These are phyloP conservation scores for Hemiscyllium ocellatum DNA, from an alignment of 2,113 vertebrate species.

Conservation along the genomic window DNA sequence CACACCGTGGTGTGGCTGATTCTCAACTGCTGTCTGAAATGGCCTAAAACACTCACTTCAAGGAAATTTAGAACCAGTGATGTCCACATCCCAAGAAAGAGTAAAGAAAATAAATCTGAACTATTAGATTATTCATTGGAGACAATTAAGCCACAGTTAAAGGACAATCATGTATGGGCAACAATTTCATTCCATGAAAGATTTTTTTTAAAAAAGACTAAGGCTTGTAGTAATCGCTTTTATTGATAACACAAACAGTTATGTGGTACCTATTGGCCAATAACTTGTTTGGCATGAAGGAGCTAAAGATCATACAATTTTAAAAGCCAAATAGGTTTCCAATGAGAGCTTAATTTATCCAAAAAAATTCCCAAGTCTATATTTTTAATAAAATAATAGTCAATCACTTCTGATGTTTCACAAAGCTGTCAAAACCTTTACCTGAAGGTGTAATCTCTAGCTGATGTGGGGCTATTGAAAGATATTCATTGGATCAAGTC, in stretches of 20 bases:
- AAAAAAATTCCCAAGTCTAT: background rate
- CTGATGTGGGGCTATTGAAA: background rate
- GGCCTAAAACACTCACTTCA: too few relatives aligned
- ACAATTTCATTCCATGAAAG: too few relatives aligned
- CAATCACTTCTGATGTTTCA: background rate
- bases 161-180: too few relatives aligned
- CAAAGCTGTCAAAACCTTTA: background rate
- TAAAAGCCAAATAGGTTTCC: background rate
- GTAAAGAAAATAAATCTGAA: too few relatives aligned
- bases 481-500: background rate
- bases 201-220: too few relatives aligned
- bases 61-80: too few relatives aligned
- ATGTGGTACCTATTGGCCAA: background rate
- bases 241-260: background rate
- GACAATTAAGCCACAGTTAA: too few relatives aligned
- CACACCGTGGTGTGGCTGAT: too few relatives aligned
- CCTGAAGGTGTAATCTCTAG: background rate
- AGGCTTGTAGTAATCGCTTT: background rate
- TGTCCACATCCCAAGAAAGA: too few relatives aligned
- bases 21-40: too few relatives aligned
- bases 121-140: too few relatives aligned
- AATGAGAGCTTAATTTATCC: background rate
- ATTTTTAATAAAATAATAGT: background rate
- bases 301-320: background rate
- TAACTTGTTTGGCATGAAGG: background rate